These are phyloP conservation scores for Proteles cristata DNA, from an alignment of 2,113 vertebrate species.

Conservation along the genomic window DNA sequence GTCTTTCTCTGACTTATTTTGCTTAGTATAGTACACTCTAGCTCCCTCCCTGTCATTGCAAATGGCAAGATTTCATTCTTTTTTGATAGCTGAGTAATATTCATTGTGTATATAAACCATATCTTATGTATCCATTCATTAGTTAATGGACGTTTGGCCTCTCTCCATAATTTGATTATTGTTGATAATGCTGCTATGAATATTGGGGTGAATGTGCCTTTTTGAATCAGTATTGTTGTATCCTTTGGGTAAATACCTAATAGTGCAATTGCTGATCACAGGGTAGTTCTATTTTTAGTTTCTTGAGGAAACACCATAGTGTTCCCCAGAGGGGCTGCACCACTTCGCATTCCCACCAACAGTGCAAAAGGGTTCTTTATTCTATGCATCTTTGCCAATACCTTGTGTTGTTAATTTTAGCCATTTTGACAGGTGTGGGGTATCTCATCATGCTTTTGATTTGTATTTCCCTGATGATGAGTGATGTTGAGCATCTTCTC, in stretches of 20 bases:
- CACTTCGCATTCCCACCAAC: too few species aligned
- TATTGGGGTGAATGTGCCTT: too few species aligned
- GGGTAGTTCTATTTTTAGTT: too few species aligned
- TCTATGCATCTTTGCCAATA: background rate
- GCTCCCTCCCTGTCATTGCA: background rate
- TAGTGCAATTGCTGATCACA: too few species aligned
- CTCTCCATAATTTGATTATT: background rate
- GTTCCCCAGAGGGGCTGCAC: too few species aligned
- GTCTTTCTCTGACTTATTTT: background rate
- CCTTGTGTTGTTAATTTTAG: background rate
- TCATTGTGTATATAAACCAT: background rate
- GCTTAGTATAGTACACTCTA: background rate
- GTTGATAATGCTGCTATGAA: too few species aligned
- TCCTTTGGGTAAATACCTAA: too few species aligned
- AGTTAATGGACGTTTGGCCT: background rate
- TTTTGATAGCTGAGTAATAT: background rate
- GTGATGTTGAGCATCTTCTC: background rate
- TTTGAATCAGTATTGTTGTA: too few species aligned
- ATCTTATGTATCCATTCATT: background rate
- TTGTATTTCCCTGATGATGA: background rate
- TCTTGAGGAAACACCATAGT: too few species aligned
- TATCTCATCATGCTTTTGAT: background rate
- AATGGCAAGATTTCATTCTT: background rate
- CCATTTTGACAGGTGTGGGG: background rate
- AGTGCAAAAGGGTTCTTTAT: too few species aligned